Percentiles rank a stretch among this genome's conserved stretches.
Evolutionary conservation across 2,797 vertebrate species (phyloP).

Genomic region (Xyrichtys novacula): DNA sequence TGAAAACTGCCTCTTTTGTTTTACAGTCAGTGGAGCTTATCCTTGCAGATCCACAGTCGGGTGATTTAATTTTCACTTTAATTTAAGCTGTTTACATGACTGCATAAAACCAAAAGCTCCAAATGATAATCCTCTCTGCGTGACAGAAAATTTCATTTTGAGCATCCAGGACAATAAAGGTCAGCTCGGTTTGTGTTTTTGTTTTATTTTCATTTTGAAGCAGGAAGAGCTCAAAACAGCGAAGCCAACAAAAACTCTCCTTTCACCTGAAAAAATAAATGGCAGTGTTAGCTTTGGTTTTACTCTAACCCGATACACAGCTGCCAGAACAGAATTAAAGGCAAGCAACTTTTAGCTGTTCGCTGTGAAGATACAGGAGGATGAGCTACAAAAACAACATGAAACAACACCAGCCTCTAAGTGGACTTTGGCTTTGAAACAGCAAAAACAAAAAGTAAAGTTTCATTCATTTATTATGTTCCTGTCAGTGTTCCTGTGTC

Average conservation of each 20-base stretch:
- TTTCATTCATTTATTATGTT: conserved; percentile 10
- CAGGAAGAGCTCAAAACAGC: background rate
- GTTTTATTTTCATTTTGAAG: background rate
- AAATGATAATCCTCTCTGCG: conserved; percentile 28
- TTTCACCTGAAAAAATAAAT: background rate
- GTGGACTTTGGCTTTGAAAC: background rate
- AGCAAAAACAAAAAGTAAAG: conserved; percentile 2
- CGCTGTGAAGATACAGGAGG: background rate
- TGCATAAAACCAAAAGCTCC: conserved; percentile 25
- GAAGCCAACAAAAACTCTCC: background rate
- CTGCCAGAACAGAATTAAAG: background rate
- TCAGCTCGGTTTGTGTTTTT: background rate
- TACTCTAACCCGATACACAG: background rate
- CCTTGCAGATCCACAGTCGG: conserved; percentile 22
- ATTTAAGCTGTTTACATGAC: conserved; percentile 32
- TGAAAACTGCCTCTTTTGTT: conserved; percentile 11
- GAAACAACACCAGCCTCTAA: conserved; percentile 3
- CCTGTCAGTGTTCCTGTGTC: background rate
- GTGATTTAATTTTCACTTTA: conserved; percentile 34
- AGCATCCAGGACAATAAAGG: background rate
- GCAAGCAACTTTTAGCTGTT: no score
- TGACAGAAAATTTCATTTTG: conserved; percentile 22
- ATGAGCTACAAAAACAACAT: background rate
- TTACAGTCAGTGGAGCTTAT: conserved; percentile 27
- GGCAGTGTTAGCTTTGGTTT: background rate